Evolutionary conservation across 2,888 invertebrate genomes (phyloP).

Genomic region (Tenodera sinensis): DNA sequence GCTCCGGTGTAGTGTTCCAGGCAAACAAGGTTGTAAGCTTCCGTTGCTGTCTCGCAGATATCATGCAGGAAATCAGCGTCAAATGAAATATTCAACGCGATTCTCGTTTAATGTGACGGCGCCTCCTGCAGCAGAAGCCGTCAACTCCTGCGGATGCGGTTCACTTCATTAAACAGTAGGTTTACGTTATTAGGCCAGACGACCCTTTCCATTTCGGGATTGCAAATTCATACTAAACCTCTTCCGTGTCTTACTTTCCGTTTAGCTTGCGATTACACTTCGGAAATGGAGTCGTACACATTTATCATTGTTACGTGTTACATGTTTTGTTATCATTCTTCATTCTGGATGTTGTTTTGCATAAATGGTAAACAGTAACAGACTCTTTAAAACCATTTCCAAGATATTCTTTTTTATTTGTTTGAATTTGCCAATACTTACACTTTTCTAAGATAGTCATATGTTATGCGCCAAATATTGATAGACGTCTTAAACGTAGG

Average conservation of each 20-base stretch:
- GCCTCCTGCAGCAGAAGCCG: background rate
- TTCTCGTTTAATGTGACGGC: background rate
- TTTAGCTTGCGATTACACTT: background rate
- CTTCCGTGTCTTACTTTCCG: background rate
- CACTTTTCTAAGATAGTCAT: no score
- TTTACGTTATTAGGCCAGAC: background rate
- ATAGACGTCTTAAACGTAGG: no score
- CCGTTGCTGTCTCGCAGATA: background rate
- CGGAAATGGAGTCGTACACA: background rate
- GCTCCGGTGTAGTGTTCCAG: background rate
- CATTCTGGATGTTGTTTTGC: no score
- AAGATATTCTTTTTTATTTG: no score
- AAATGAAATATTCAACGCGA: background rate
- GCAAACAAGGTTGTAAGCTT: background rate
- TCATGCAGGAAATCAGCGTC: background rate
- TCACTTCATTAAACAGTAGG: background rate
- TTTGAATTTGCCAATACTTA: no score
- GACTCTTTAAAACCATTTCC: no score
- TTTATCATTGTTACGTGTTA: no score
- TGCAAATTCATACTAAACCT: background rate
- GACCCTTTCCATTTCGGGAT: background rate
- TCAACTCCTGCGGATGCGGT: background rate
- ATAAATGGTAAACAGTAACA: no score
- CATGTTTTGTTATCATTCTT: no score
- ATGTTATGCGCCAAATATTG: no score